Evolutionary conservation across 2,797 vertebrate genomes (phyloP).

Genomic region (Gadopsis bispinosus): DNA sequence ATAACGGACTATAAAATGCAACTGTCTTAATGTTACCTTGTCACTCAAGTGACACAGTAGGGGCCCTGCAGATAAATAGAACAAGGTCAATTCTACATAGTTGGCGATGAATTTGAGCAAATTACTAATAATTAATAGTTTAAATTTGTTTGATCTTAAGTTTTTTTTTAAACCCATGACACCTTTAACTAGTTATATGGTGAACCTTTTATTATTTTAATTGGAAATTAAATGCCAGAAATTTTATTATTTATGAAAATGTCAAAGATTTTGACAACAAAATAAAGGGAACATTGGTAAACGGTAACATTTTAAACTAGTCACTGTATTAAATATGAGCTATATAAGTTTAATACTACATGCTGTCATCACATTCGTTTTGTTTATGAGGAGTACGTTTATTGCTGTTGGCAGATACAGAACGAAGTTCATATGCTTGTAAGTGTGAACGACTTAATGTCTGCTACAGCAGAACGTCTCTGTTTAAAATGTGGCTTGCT

Average conservation of each 20-base stretch:
- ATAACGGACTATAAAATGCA: too few relatives aligned
- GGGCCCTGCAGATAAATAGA: background rate
- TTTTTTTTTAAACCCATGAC: too few relatives aligned
- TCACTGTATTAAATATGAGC: background rate
- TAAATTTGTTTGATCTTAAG: too few relatives aligned
- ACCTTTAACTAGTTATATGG: background rate
- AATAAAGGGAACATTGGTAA: background rate
- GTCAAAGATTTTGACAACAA: background rate
- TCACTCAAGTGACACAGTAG: too few relatives aligned
- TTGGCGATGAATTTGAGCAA: background rate
- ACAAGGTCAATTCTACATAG: background rate
- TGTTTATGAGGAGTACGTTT: background rate
- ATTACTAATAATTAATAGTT: background rate
- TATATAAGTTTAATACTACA: too few relatives aligned
- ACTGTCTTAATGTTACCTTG: too few relatives aligned
- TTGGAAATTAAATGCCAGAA: background rate
- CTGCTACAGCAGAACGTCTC: background rate
- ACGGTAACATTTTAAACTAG: background rate
- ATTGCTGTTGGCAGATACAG: background rate
- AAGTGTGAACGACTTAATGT: background rate
- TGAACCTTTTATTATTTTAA: background rate
- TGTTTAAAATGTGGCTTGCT: slow-evolving; percentile 1
- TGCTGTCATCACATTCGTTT: background rate
- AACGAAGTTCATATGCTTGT: slow-evolving; percentile 7
- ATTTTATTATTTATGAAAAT: background rate